A percentile compares a stretch with the other conserved stretches of the same genome.
Conservation (phyloP, 2,113 vertebrate genomes). For the Lepisosteus oculatus region DNA sequence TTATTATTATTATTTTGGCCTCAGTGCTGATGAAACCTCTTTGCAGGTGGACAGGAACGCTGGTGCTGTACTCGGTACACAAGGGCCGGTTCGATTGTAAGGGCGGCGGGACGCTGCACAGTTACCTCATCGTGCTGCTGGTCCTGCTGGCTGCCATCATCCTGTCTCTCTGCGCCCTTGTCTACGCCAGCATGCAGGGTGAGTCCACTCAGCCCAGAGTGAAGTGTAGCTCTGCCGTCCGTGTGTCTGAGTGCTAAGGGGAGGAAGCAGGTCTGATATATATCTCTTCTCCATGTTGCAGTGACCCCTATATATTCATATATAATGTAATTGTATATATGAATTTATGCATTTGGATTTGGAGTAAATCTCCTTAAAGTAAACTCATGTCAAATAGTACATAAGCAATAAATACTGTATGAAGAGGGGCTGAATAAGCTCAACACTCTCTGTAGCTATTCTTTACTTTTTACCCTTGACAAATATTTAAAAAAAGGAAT, state of each 20-base stretch:
- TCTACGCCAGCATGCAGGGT: slow-evolving; percentile 91
- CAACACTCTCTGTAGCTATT: too few relatives aligned
- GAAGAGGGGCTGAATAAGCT: too few relatives aligned
- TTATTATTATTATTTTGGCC: not conserved
- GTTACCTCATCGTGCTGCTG: slow-evolving; percentile 81
- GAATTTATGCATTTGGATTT: too few relatives aligned
- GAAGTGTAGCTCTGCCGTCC: not conserved
- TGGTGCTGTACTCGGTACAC: slow-evolving; percentile 74
- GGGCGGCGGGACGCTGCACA: slow-evolving; percentile 71
- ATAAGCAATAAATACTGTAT: too few relatives aligned
- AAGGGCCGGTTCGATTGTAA: slow-evolving; percentile 74
- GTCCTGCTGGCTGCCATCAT: slow-evolving; percentile 80
- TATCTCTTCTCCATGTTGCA: too few relatives aligned
- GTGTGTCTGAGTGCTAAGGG: not conserved
- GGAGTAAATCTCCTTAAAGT: too few relatives aligned
- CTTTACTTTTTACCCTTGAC: too few relatives aligned
- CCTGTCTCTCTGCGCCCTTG: slow-evolving; percentile 70
- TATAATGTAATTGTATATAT: too few relatives aligned
- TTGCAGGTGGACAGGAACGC: slow-evolving; percentile 83
- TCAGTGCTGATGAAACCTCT: not conserved
- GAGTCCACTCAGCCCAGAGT: slow-evolving; percentile 17
- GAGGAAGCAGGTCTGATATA: not conserved
- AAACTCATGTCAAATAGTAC: too few relatives aligned
- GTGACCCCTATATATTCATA: too few relatives aligned
- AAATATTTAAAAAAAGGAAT: too few relatives aligned